Evolutionary conservation across 64 coral and sea anemone genomes (phyloP).

Genomic region (Porites lutea): DNA sequence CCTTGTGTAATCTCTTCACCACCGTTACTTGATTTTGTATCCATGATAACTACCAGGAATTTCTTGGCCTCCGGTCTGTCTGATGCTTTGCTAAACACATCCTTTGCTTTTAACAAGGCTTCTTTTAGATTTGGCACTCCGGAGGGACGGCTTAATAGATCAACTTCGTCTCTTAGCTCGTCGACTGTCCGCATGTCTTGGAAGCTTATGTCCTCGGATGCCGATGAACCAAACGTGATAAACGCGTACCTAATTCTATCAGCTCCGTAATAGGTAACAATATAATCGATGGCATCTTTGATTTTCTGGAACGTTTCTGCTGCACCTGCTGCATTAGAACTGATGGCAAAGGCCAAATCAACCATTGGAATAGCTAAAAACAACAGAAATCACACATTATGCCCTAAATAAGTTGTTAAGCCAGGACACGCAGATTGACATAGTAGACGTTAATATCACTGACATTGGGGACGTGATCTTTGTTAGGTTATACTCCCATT

Average conservation of each 20-base stretch:
- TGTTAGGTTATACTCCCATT: too few relatives aligned
- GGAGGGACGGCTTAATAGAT: not conserved
- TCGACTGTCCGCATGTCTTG: constrained; percentile 45
- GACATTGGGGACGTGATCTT: too few relatives aligned
- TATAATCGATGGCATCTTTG: constrained; percentile 68
- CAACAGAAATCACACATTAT: not conserved
- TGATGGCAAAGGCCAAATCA: constrained; percentile 85
- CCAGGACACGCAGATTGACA: too few relatives aligned
- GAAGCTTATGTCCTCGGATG: constrained; percentile 52
- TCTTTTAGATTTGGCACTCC: constrained; percentile 36
- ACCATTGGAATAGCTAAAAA: constrained; percentile 48
- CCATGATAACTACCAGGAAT: constrained; percentile 64
- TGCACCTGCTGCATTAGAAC: constrained; percentile 58
- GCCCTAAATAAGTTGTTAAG: too few relatives aligned
- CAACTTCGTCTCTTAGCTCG: constrained; percentile 51
- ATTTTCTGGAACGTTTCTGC: constrained; percentile 78
- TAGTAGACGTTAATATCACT: too few relatives aligned
- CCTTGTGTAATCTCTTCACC: constrained; percentile 12
- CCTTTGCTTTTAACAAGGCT: constrained; percentile 37
- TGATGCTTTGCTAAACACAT: constrained; percentile 26
- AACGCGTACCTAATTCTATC: constrained; percentile 75
- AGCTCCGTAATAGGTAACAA: constrained; percentile 77
- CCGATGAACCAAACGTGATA: constrained; percentile 58
- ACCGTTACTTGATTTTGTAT: constrained; percentile 33
- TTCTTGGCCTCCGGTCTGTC: constrained; percentile 49